Percentiles rank a stretch among this genome's conserved stretches.
phyloP scores from a whole-genome alignment of 2,888 invertebrate species.

The Coleophora deauratella region DNA sequence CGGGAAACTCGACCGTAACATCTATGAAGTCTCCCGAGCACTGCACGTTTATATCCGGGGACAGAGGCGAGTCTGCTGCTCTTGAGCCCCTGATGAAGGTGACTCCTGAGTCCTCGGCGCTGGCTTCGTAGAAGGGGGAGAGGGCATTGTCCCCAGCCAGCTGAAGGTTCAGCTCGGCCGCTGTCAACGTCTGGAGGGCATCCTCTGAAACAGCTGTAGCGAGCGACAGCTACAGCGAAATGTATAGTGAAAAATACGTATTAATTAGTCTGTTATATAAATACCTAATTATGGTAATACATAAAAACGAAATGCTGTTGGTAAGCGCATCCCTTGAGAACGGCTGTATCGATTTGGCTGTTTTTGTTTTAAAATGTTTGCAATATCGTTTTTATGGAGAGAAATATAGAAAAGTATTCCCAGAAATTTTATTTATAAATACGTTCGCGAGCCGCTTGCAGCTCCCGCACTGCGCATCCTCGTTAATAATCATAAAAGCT shows the following conservation, averaged over 20 bases:
- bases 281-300: too few relatives aligned
- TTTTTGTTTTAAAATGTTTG: too few relatives aligned
- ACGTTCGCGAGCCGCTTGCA: too few relatives aligned
- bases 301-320: too few relatives aligned
- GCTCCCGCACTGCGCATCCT: too few relatives aligned
- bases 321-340: too few relatives aligned
- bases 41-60: conserved; percentile 76
- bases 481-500: too few relatives aligned
- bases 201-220: conserved; percentile 69
- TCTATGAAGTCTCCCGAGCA: conserved; percentile 74
- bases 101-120: conserved; percentile 52
- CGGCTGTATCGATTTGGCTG: too few relatives aligned
- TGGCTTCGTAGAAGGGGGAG: conserved; percentile 51
- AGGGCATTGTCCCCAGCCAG: conserved; percentile 52
- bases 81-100: conserved; percentile 60
- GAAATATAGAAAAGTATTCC: too few relatives aligned
- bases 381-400: too few relatives aligned
- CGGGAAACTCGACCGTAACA: conserved; percentile 77
- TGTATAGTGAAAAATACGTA: not conserved
- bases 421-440: too few relatives aligned
- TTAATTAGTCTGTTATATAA: too few relatives aligned
- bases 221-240: conserved; percentile 58
- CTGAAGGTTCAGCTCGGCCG: conserved; percentile 58
- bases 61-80: conserved; percentile 64
- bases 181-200: conserved; percentile 44